Evolutionary conservation across 2,888 invertebrate genomes (phyloP).

Genomic region (Timema cristinae): DNA sequence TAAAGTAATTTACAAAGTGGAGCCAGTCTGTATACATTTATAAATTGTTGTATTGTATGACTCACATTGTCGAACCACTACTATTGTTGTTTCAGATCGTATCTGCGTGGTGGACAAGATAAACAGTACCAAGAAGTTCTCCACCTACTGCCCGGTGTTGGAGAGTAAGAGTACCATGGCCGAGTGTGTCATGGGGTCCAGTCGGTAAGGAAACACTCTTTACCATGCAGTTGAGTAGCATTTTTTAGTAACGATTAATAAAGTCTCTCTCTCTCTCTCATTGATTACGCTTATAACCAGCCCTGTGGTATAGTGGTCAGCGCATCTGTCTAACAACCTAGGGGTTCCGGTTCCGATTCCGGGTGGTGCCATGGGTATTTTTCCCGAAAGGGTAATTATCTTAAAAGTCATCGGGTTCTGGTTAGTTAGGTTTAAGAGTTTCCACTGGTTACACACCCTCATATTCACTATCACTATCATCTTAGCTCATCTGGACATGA

Average conservation of each 20-base stretch:
- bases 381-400: too few species aligned
- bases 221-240: neutral
- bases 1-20: too few species aligned
- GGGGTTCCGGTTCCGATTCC: too few species aligned
- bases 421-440: neutral
- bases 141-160: slow-evolving; percentile 60
- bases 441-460: neutral
- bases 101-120: slow-evolving; percentile 68
- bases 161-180: slow-evolving; percentile 54
- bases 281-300: neutral
- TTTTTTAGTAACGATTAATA: neutral
- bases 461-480: too few species aligned
- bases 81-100: slow-evolving; percentile 52
- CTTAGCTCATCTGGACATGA: too few species aligned
- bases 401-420: too few species aligned
- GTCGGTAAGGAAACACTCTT: slow-evolving; percentile 53
- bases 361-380: too few species aligned
- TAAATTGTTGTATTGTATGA: neutral
- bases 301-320: neutral
- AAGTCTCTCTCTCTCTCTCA: neutral
- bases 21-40: neutral
- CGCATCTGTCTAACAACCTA: too few species aligned
- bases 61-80: neutral
- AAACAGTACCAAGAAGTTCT: slow-evolving; percentile 57
- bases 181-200: slow-evolving; percentile 66